Percentiles rank a stretch among this genome's conserved stretches.
Evolutionary conservation across 2,113 vertebrate species (phyloP).

Genomic region (Aplodontia rufa): DNA sequence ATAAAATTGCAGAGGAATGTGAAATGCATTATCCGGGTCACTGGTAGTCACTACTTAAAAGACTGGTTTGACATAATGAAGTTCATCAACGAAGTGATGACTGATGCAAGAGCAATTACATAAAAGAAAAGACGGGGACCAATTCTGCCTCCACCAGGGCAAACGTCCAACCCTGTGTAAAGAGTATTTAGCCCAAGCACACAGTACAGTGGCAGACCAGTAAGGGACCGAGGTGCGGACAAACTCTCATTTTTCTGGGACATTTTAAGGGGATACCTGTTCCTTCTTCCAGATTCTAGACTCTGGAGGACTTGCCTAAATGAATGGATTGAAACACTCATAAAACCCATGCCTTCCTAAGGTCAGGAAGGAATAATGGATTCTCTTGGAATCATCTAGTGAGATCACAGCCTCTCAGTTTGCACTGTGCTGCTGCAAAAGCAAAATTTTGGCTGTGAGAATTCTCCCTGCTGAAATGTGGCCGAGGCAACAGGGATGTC

Average conservation of each 20-base stretch:
- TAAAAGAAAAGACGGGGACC: not conserved
- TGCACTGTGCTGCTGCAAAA: not conserved
- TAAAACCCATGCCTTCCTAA: not conserved
- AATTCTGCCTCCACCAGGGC: not conserved
- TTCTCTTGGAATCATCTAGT: constrained; percentile 28
- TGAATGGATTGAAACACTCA: not conserved
- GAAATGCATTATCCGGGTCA: constrained; percentile 48
- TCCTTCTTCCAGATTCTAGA: not conserved
- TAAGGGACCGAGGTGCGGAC: not conserved
- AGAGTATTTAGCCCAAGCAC: not conserved
- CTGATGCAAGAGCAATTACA: not conserved
- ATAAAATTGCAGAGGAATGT: constrained; percentile 7
- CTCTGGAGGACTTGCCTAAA: not conserved
- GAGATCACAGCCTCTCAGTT: constrained; percentile 33
- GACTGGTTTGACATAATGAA: not conserved
- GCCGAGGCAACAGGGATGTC: constrained; percentile 35
- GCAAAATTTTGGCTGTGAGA: constrained; percentile 8
- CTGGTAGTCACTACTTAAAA: not conserved
- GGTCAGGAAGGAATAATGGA: not conserved
- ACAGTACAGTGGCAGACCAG: not conserved
- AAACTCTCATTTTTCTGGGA: not conserved
- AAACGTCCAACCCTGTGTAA: not conserved
- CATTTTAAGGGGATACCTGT: not conserved
- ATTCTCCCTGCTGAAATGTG: constrained; percentile 2
- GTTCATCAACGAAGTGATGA: not conserved